Percentiles rank a stretch among this genome's conserved stretches.
phyloP scores from a whole-genome alignment of 2,797 vertebrate species.

The Mastacembelus armatus region DNA sequence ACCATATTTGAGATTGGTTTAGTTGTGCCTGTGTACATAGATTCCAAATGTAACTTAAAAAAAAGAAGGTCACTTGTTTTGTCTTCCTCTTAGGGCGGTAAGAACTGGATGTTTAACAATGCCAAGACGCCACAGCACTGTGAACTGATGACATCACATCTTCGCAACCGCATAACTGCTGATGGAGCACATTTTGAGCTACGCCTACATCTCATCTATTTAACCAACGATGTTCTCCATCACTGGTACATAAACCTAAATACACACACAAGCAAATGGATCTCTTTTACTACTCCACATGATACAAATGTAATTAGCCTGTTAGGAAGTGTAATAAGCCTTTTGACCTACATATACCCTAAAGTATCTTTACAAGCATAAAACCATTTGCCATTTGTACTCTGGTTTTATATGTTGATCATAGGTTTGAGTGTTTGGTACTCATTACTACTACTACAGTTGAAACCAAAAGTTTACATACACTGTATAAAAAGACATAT shows the following conservation, averaged over 20 bases:
- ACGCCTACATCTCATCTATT: constrained; percentile 95
- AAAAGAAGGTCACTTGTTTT: neutral
- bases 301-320: neutral
- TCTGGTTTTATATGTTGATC: neutral
- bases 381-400: neutral
- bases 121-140: constrained; percentile 94
- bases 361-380: neutral
- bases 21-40: neutral
- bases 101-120: constrained; percentile 99
- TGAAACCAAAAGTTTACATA: too few relatives aligned
- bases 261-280: neutral
- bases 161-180: constrained; percentile 92
- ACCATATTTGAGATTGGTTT: neutral
- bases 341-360: too few relatives aligned
- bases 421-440: neutral
- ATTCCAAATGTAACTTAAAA: neutral
- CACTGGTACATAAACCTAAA: constrained; percentile 87
- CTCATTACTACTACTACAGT: neutral
- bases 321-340: neutral
- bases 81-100: constrained; percentile 87
- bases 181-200: constrained; percentile 95
- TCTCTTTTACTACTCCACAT: neutral
- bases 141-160: constrained; percentile 94
- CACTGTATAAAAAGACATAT: too few relatives aligned
- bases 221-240: constrained; percentile 97